Evolutionary conservation across 2,797 vertebrate genomes (phyloP).

Genomic region (Gadopsis marmoratus): DNA sequence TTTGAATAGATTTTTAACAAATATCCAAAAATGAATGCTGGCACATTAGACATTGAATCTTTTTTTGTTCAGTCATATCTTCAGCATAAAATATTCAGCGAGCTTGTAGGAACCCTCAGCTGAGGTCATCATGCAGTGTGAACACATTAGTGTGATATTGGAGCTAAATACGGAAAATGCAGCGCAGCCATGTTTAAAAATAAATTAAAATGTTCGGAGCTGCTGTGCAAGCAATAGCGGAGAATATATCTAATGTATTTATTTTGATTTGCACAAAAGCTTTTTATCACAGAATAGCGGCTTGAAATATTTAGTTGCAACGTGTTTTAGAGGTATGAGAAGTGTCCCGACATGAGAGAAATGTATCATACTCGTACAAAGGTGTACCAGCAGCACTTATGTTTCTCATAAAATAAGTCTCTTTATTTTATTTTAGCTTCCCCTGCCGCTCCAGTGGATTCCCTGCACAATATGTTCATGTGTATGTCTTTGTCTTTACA

Average conservation of each 20-base stretch:
- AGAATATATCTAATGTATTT: background rate
- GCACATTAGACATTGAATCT: conserved; percentile 2
- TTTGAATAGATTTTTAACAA: conserved; percentile 14
- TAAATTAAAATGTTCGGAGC: background rate
- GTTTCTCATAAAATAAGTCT: background rate
- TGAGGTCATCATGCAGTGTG: conserved; percentile 13
- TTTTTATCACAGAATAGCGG: conserved; percentile 7
- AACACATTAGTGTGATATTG: conserved; percentile 16
- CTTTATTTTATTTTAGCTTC: conserved; percentile 9
- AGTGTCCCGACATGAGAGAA: conserved; percentile 12
- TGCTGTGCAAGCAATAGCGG: background rate
- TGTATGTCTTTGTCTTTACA: conserved; percentile 42
- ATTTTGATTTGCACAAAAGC: conserved; percentile 4
- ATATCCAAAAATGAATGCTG: background rate
- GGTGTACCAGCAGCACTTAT: background rate
- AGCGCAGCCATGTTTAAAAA: background rate
- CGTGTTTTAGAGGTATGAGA: conserved; percentile 18
- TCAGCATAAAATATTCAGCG: conserved; percentile 14
- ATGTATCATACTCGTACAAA: background rate
- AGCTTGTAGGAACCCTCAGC: conserved; percentile 1
- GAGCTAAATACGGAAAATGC: conserved; percentile 6
- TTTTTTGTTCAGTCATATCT: conserved; percentile 19
- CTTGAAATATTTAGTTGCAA: conserved; percentile 3
- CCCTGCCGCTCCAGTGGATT: conserved; percentile 53
- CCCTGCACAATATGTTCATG: conserved; percentile 40